Base-by-base conservation (phyloP, 2,113 vertebrate species). In the Chroicocephalus ridibundus region DNA sequence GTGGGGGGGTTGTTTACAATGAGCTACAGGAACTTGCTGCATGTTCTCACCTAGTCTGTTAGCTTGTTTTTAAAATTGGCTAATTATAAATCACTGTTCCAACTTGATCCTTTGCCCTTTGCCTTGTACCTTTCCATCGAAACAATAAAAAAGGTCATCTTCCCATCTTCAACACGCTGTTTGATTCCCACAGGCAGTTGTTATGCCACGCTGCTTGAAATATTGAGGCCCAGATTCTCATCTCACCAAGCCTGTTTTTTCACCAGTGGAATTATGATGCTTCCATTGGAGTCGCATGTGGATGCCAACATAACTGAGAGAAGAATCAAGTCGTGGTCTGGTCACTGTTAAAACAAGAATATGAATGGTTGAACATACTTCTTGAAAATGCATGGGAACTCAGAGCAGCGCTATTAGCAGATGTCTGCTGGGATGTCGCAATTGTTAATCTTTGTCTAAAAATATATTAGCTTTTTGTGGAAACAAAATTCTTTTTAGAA, bases 41-140 rank as follows among this genome's bases (percentile, higher is more conserved):
- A 18, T 91, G 62, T 57, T 91, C 86, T 85, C 69, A 32, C 68
- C 34, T 93, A 72, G 71, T 87, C 92, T 94, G 24, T 87, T 96
- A 84, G 88, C 66, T 78, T 94, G 46, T 80, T 96, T 97, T 93
- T 81, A 92, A 90, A 96, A 92, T n/a, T 68, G 36, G 16, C 47
- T 68, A 64, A 86, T 94, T 92, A 55, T 61, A 86, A 87, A 77
- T 93, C 52, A 46, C 16, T 65, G 66, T 94, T 92, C 58, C 34
- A 79, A 22, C 79, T 93, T 82, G 64, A 88, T 95, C 51, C 80
- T 91, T 96, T 91, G 65, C 42, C 51, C 44, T 85, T 80, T 86
- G 82, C 77, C 70, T 44, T 78, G 36, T 55, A 69, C 32, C 42
- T 69, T 85, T 78, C 90, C 65, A 80, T 92, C 82, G 88, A 69